Evolutionary conservation across 2,888 invertebrate species (phyloP), one percentile per base, ranked within the genome.

Genomic region (Drosophila paranaensis): DNA sequence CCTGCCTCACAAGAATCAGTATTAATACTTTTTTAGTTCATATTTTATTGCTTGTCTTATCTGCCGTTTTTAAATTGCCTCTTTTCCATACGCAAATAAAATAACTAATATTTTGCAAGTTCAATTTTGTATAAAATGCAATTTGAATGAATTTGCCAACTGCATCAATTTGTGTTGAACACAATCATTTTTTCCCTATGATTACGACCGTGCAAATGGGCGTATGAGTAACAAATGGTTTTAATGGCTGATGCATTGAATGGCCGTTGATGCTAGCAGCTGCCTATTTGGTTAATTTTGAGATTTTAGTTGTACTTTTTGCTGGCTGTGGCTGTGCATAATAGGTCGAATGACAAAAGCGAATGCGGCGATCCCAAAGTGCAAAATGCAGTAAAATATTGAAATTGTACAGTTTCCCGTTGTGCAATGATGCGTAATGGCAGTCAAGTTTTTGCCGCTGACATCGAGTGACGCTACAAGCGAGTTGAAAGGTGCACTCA

Each of bases 301-400:
- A 35, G 42, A 20, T 57, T 39, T 33, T 45, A 46, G 55, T 50
- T 82, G 60, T 43, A 65, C 46, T 61, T 72, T 75, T 72, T 61
- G 79, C 37, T 43, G 55, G 11, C 11, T 10, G 35, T 45, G 25
- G 27, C 54, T 60, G 45, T 57, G 53, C 45, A 45, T 48, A 55
- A 16, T 53, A 42, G 57, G 25, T 63, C 33, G 43, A 27, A 45
- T 55, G 57, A 64, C 42, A 63, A 53, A 62, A 62, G 61, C 71
- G 56, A 46, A 79, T 53, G 42, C 56, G 45, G 50, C 61, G 66
- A 63, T 48, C 61, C 70, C 61, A 77, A 68, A 81, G 84, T 83
- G 84, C 78, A 75, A 75, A 88, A 76, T 79, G 82, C 86, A 82
- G 88, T 84, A 76, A 88, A 88, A 78, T 81, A 88, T 86, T 74